Percentiles rank a stretch among this genome's conserved stretches.
Conservation (phyloP, 2,113 vertebrate species). For the Mastomys natalensis region DNA sequence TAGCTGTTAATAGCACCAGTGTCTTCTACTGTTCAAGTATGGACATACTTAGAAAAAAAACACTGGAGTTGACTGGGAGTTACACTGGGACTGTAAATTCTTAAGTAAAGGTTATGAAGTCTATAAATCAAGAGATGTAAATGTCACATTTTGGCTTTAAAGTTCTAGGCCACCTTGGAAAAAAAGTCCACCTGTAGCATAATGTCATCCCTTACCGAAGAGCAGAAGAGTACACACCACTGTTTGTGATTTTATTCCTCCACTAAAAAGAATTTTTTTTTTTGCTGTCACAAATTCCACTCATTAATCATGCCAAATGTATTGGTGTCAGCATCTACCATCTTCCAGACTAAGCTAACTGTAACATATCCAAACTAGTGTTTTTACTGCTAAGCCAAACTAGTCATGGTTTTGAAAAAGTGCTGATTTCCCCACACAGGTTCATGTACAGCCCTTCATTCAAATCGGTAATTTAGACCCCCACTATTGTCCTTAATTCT, state of each 20-base stretch:
- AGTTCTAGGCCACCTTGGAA: not conserved
- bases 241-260: conserved; percentile 37
- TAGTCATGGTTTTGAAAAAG: conserved; percentile 39
- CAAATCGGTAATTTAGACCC: not conserved
- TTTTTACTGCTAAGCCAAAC: not conserved
- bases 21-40: not conserved
- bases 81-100: not conserved
- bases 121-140: conserved; percentile 2
- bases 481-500: not conserved
- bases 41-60: not conserved
- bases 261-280: not conserved
- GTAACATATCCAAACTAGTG: not conserved
- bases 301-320: not conserved
- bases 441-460: not conserved
- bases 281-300: not conserved
- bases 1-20: conserved; percentile 35
- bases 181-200: not conserved
- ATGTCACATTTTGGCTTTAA: conserved; percentile 17
- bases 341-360: not conserved
- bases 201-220: conserved; percentile 23
- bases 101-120: conserved; percentile 15
- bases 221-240: not conserved
- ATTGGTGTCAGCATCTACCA: not conserved
- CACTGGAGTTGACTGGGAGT: conserved; percentile 7
- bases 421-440: not conserved